These are phyloP conservation scores for Drosophila emarginata DNA, from an alignment of 2,888 invertebrate species.

Conservation along the genomic window DNA sequence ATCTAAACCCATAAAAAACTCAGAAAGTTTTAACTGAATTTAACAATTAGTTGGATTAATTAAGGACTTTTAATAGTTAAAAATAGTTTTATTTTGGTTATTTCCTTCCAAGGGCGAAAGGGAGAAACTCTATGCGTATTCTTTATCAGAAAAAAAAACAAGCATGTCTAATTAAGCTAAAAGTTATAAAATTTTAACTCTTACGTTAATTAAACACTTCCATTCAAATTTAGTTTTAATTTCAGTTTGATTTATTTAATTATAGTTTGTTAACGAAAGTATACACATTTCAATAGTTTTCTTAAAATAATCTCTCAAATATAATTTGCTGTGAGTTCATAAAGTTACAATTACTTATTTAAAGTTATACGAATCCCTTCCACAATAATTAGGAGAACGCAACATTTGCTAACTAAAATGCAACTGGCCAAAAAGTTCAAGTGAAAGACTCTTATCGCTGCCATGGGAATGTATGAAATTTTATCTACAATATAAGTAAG, in stretches of 20 bases:
- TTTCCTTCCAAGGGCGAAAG: too few species aligned
- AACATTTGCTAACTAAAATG: constrained; percentile 10
- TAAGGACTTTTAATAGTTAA: too few species aligned
- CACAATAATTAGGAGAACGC: neutral
- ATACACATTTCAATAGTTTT: neutral
- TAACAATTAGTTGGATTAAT: too few species aligned
- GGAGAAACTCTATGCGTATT: too few species aligned
- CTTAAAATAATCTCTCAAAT: neutral
- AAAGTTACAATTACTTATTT: neutral
- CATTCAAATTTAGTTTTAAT: neutral
- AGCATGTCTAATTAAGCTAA: too few species aligned
- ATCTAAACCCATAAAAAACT: too few species aligned
- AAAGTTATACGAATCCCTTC: neutral
- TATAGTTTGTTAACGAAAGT: neutral
- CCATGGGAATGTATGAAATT: constrained; percentile 50
- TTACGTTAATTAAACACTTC: too few species aligned
- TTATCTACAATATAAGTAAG: constrained; percentile 28
- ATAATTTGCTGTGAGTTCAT: neutral
- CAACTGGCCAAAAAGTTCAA: constrained; percentile 56
- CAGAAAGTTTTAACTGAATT: too few species aligned
- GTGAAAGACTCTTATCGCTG: constrained; percentile 47
- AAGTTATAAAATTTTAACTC: constrained; percentile 42
- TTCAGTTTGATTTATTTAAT: neutral
- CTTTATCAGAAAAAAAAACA: too few species aligned
- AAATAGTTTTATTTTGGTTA: too few species aligned